phyloP scores from a whole-genome alignment of 2,888 invertebrate species.

The Drosophila buzzatii region DNA sequence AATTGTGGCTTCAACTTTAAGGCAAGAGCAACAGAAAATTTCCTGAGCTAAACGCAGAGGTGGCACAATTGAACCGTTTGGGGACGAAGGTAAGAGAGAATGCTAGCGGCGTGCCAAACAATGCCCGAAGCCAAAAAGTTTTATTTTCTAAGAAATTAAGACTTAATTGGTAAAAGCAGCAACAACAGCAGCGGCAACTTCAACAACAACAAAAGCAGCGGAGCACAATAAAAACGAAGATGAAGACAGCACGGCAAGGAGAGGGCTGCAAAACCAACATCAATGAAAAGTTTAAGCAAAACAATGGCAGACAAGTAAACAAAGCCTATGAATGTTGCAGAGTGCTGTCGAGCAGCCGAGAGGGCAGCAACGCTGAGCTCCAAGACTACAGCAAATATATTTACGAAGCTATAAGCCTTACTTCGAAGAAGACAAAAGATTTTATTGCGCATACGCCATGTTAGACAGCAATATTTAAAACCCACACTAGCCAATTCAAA shows the following conservation, averaged over 20 bases:
- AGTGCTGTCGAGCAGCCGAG: conserved; percentile 60
- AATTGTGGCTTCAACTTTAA: conserved; percentile 73
- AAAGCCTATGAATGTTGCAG: conserved; percentile 76
- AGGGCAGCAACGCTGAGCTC: conserved; percentile 34
- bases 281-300: conserved; percentile 79
- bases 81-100: conserved; percentile 26
- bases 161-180: conserved; percentile 79
- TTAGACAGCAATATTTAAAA: conserved; percentile 57
- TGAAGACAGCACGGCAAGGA: conserved; percentile 34
- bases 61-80: conserved; percentile 53
- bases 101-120: conserved; percentile 62
- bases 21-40: conserved; percentile 39
- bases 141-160: conserved; percentile 80
- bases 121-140: conserved; percentile 76
- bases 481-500: conserved; percentile 10
- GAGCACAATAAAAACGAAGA: conserved; percentile 51
- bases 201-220: conserved; percentile 23
- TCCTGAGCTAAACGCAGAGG: conserved; percentile 50
- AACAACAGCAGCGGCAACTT: conserved; percentile 50
- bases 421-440: conserved; percentile 23
- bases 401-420: conserved; percentile 10
- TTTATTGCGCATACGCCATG: conserved; percentile 70
- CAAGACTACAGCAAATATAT: not conserved
- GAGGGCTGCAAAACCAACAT: conserved; percentile 67
- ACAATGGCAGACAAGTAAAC: conserved; percentile 74